phyloP scores from a whole-genome alignment of 1,140 invertebrate species.

The Telenomus remus region DNA sequence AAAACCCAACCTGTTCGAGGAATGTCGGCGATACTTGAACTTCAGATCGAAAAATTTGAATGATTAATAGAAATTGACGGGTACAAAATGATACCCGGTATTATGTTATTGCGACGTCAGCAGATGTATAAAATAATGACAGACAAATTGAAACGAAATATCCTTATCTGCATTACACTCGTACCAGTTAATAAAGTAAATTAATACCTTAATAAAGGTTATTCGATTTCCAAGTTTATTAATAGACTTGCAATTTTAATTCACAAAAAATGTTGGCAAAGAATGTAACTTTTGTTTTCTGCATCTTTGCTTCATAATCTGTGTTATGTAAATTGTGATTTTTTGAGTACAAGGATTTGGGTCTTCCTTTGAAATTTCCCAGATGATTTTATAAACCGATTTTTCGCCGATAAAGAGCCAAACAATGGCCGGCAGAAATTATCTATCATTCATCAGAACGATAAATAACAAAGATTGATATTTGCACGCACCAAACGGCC shows the following conservation, averaged over 20 bases:
- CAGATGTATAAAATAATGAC: slow-evolving; percentile 37
- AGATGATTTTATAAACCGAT: slow-evolving; percentile 18
- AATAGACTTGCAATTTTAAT: slow-evolving; percentile 13
- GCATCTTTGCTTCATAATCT: too few species aligned
- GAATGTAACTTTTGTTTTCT: too few species aligned
- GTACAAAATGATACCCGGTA: slow-evolving; percentile 16
- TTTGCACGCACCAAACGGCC: slow-evolving; percentile 10
- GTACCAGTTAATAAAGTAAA: slow-evolving; percentile 40
- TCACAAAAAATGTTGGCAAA: too few species aligned
- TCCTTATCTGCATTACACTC: slow-evolving; percentile 37
- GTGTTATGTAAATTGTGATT: not conserved
- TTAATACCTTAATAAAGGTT: slow-evolving; percentile 45
- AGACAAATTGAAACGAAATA: slow-evolving; percentile 49
- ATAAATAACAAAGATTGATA: slow-evolving; percentile 43
- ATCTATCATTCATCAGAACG: slow-evolving; percentile 50
- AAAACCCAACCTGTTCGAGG: slow-evolving; percentile 2
- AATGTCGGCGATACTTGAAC: slow-evolving; percentile 29
- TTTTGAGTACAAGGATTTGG: not conserved
- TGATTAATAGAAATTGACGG: slow-evolving; percentile 30
- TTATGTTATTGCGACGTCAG: slow-evolving; percentile 39
- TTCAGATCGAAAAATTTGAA: slow-evolving; percentile 12
- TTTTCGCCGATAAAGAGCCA: slow-evolving; percentile 3
- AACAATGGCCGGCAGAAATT: slow-evolving; percentile 46
- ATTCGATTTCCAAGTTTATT: slow-evolving; percentile 18
- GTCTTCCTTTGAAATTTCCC: not conserved